These are phyloP conservation scores for Anthoptus insignis DNA, from an alignment of 2,888 invertebrate species.

Conservation along the genomic window DNA sequence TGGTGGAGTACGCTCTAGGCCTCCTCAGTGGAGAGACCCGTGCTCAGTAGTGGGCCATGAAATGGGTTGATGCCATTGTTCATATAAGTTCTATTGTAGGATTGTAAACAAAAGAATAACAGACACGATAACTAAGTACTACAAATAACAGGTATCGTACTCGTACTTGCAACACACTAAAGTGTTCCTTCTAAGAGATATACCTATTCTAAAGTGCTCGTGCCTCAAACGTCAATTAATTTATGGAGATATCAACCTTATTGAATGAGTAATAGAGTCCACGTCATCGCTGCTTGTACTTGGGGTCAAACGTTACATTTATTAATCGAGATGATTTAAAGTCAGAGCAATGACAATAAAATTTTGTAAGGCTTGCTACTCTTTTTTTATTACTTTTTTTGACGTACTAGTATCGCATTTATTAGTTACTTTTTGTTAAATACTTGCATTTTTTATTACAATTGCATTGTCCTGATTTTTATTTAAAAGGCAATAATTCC, in stretches of 20 bases:
- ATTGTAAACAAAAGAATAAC: no score
- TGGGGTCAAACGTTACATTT: slow-evolving; percentile 71
- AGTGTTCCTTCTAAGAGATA: neutral
- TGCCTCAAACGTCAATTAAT: slow-evolving; percentile 54
- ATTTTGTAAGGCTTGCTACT: slow-evolving; percentile 1
- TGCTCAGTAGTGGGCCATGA: no score
- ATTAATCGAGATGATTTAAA: slow-evolving; percentile 49
- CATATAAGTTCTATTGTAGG: neutral
- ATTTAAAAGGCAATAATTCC: no score
- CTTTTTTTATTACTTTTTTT: neutral
- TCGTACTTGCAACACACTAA: neutral
- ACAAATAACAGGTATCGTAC: neutral
- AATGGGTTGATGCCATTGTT: neutral
- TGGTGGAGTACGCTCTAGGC: no score
- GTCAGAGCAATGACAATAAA: slow-evolving; percentile 40
- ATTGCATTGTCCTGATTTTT: no score
- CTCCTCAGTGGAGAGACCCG: no score
- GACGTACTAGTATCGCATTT: no score
- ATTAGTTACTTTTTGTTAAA: no score
- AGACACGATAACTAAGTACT: neutral
- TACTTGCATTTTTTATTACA: no score
- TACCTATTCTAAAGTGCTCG: slow-evolving; percentile 58
- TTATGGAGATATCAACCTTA: slow-evolving; percentile 58
- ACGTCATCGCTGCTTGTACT: slow-evolving; percentile 48
- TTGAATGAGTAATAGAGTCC: slow-evolving; percentile 53